These are phyloP conservation scores for Branchinecta lynchi DNA, from an alignment of 1,140 invertebrate genomes.

Conservation along the genomic window DNA sequence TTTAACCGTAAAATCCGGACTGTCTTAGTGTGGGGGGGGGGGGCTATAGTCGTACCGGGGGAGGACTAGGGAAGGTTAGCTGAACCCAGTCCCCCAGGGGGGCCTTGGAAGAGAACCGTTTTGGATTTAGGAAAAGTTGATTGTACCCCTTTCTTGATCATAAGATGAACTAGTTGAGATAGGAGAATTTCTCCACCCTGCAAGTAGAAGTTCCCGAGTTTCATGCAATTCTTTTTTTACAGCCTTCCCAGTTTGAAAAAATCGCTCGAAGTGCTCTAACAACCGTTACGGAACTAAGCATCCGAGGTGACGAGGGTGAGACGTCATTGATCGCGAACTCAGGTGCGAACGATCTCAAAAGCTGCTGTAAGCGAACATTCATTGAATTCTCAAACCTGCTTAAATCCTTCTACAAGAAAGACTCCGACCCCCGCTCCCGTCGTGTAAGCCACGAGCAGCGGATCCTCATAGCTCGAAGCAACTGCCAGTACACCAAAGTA, in stretches of 20 bases:
- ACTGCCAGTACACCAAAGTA: neutral
- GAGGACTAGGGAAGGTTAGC: too few relatives aligned
- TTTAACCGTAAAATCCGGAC: too few relatives aligned
- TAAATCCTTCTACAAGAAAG: neutral
- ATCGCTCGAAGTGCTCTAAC: neutral
- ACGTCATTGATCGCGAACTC: neutral
- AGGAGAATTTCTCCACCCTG: too few relatives aligned
- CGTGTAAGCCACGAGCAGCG: neutral
- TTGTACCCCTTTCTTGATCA: too few relatives aligned
- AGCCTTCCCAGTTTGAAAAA: constrained; percentile 9
- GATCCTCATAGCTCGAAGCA: neutral
- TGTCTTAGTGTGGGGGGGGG: too few relatives aligned
- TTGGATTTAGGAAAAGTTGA: too few relatives aligned
- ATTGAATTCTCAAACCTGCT: neutral
- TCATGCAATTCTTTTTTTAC: neutral
- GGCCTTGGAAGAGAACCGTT: too few relatives aligned
- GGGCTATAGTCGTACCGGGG: too few relatives aligned
- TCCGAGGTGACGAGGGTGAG: neutral
- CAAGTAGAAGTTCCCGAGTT: too few relatives aligned
- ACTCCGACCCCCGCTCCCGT: neutral
- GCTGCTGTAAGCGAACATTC: neutral
- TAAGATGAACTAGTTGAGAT: too few relatives aligned
- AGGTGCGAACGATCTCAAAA: neutral
- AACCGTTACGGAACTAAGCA: neutral
- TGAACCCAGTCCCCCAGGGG: too few relatives aligned